Percentiles rank a stretch among this genome's conserved stretches.
Conservation (phyloP, 2,113 vertebrate species). For the Toxotes jaculatrix region DNA sequence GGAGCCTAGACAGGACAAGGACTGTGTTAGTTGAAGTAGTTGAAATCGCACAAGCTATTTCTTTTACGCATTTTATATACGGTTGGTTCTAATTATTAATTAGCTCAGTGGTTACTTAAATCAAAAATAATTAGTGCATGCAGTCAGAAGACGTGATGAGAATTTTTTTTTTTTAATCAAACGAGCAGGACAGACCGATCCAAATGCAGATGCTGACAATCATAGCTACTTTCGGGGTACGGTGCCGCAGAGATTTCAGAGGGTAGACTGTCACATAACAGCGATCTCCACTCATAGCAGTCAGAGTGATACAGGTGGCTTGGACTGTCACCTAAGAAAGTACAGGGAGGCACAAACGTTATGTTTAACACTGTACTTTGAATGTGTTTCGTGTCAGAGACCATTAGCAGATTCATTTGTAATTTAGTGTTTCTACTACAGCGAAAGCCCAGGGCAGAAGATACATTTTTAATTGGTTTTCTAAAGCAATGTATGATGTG, state of each 20-base stretch:
- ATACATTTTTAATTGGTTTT: background rate
- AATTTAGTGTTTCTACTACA: background rate
- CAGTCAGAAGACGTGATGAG: background rate
- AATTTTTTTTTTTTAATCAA: background rate
- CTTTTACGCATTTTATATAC: background rate
- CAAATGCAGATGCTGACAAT: constrained; percentile 88
- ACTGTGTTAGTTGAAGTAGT: background rate
- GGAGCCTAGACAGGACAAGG: constrained; percentile 77
- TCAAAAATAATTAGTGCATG: background rate
- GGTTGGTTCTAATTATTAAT: background rate
- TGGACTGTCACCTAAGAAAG: constrained; percentile 86
- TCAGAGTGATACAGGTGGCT: constrained; percentile 89
- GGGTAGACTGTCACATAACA: constrained; percentile 89
- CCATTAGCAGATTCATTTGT: background rate
- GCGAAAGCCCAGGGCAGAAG: background rate
- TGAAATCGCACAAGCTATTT: background rate
- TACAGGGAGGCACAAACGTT: background rate
- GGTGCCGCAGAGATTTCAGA: constrained; percentile 87
- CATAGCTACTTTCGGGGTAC: constrained; percentile 87
- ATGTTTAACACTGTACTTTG: background rate
- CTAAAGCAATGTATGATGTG: background rate
- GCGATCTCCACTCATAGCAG: constrained; percentile 89
- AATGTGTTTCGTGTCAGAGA: background rate
- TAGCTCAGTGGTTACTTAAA: background rate
- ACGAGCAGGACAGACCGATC: constrained; percentile 80